phyloP scores from a whole-genome alignment of 2,888 invertebrate genomes.

The Alloscopus bannaensis region DNA sequence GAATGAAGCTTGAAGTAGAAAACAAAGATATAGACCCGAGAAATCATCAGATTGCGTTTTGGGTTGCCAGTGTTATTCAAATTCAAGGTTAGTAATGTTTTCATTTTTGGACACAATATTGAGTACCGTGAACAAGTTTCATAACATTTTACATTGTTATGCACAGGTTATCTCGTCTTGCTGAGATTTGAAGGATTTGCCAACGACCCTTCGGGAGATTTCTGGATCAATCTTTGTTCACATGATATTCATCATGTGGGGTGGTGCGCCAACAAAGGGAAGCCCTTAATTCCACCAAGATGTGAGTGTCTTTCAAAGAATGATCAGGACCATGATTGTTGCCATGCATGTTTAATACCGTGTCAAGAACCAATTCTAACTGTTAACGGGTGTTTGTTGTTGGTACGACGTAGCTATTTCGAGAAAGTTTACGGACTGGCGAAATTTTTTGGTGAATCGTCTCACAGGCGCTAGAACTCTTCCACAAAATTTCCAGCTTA shows the following conservation, averaged over 20 bases:
- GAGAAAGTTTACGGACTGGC: slow-evolving; percentile 96
- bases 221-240: slow-evolving; percentile 97
- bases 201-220: slow-evolving; percentile 90
- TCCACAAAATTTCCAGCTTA: slow-evolving; percentile 93
- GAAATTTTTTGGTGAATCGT: slow-evolving; percentile 92
- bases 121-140: not conserved
- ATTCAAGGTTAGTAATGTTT: slow-evolving; percentile 82
- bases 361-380: too few relatives aligned
- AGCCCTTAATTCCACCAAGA: slow-evolving; percentile 95
- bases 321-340: too few relatives aligned
- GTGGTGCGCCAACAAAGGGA: slow-evolving; percentile 97
- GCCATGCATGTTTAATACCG: too few relatives aligned
- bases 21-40: slow-evolving; percentile 91
- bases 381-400: too few relatives aligned
- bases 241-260: slow-evolving; percentile 97
- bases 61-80: slow-evolving; percentile 96
- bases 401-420: slow-evolving; percentile 81
- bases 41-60: slow-evolving; percentile 90
- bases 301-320: too few relatives aligned
- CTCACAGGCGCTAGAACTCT: slow-evolving; percentile 96
- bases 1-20: slow-evolving; percentile 94
- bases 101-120: not conserved
- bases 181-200: slow-evolving; percentile 94
- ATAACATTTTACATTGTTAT: not conserved
- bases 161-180: slow-evolving; percentile 78